Conservation (phyloP, 2,113 vertebrate species). For the Lipophrys pholis region DNA sequence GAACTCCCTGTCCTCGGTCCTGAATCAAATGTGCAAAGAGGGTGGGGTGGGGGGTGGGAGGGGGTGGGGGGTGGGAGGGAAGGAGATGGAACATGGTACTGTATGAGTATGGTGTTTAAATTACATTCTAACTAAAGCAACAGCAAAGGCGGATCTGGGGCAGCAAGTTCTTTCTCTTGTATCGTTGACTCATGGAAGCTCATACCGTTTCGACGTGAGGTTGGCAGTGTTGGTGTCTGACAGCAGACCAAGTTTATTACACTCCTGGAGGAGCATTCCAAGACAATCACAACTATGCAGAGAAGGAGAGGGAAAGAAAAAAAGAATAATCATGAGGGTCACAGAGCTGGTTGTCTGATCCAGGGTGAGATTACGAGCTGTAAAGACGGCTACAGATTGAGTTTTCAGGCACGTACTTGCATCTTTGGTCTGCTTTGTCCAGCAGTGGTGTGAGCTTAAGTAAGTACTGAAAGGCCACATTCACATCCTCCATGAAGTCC, state of each 20-base stretch:
- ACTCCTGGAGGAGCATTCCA: constrained; percentile 93
- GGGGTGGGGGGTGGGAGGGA: neutral
- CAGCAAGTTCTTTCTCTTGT: too few species aligned
- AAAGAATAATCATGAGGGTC: too few species aligned
- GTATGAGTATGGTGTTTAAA: constrained; percentile 35
- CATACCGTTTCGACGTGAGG: constrained; percentile 91
- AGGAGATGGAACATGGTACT: constrained; percentile 3
- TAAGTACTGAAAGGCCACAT: constrained; percentile 92
- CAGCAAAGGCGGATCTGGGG: too few species aligned
- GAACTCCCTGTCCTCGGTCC: constrained; percentile 90
- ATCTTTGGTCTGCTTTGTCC: constrained; percentile 97
- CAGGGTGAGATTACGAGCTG: too few species aligned
- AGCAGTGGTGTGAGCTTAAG: constrained; percentile 95
- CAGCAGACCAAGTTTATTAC: constrained; percentile 94
- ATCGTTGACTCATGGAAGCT: neutral
- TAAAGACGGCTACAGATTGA: too few species aligned
- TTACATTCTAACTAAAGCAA: neutral
- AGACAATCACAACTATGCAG: constrained; percentile 92
- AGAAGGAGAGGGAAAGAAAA: neutral
- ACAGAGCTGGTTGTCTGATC: neutral
- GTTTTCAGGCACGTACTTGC: constrained; percentile 88
- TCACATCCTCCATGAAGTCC: constrained; percentile 97
- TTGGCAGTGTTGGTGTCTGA: constrained; percentile 87
- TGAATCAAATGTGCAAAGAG: constrained; percentile 68
- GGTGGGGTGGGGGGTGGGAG: constrained; percentile 8